phyloP scores from a whole-genome alignment of 1,140 invertebrate species.

The Lepidurus couesii region DNA sequence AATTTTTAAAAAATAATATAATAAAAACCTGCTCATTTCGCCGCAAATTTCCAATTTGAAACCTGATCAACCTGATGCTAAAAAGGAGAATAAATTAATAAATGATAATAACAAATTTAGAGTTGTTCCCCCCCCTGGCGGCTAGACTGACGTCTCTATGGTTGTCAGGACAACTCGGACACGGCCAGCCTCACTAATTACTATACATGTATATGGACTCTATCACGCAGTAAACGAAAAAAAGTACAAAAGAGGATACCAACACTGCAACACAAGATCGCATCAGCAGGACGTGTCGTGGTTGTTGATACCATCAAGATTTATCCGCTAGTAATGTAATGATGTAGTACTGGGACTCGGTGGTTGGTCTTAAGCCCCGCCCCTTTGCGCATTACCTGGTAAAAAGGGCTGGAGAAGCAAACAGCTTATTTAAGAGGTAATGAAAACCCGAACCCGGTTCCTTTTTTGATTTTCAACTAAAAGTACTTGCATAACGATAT shows the following conservation, averaged over 20 bases:
- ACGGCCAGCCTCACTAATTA: not conserved
- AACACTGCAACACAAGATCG: not conserved
- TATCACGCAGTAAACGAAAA: not conserved
- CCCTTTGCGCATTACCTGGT: not conserved
- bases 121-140: not conserved
- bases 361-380: not conserved
- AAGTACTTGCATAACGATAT: not conserved
- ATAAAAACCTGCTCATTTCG: no score
- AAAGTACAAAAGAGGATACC: not conserved
- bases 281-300: conserved; percentile 14
- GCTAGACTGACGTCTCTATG: not conserved
- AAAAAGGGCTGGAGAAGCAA: not conserved
- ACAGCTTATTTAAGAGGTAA: not conserved
- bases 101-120: not conserved
- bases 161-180: conserved; percentile 13
- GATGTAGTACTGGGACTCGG: not conserved
- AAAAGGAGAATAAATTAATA: not conserved
- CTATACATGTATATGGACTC: not conserved
- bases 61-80: no score
- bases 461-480: not conserved
- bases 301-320: conserved; percentile 19
- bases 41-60: no score
- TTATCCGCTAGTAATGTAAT: not conserved
- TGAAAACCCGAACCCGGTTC: not conserved
- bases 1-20: no score